Percentiles rank a stretch among this genome's conserved stretches.
Conservation (phyloP, 2,888 invertebrate species). For the Perizoma affinitatum region DNA sequence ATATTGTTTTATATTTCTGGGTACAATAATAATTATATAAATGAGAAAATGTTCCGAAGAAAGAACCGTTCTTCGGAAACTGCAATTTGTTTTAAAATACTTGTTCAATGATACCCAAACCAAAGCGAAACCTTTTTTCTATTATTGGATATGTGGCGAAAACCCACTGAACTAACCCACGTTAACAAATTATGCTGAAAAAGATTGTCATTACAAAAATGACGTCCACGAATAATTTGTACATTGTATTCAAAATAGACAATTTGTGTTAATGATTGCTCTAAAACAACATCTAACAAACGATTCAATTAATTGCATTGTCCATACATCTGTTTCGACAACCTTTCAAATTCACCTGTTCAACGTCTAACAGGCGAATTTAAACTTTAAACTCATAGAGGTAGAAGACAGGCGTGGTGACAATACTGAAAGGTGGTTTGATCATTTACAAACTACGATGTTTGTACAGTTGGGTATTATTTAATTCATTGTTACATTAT, state of each 20-base stretch:
- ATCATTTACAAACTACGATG: slow-evolving; percentile 41
- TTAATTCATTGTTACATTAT: slow-evolving; percentile 50
- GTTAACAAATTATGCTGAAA: too few relatives aligned
- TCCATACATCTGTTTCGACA: slow-evolving; percentile 45
- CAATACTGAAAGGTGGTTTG: slow-evolving; percentile 5
- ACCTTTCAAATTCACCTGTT: slow-evolving; percentile 18
- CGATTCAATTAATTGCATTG: slow-evolving; percentile 63
- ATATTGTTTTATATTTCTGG: too few relatives aligned
- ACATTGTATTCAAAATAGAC: slow-evolving; percentile 55
- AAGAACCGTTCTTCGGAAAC: too few relatives aligned
- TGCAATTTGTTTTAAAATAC: too few relatives aligned
- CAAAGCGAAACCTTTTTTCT: too few relatives aligned
- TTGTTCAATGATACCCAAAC: too few relatives aligned
- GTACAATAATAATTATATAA: too few relatives aligned
- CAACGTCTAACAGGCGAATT: slow-evolving; percentile 25
- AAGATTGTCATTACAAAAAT: slow-evolving; percentile 24
- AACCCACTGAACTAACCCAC: too few relatives aligned
- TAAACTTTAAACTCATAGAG: background rate
- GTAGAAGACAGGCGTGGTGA: slow-evolving; percentile 18
- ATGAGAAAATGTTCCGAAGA: too few relatives aligned
- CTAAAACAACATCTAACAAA: slow-evolving; percentile 52
- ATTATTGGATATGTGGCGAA: too few relatives aligned
- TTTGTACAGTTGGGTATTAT: slow-evolving; percentile 62
- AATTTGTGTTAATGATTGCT: slow-evolving; percentile 48
- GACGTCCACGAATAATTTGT: slow-evolving; percentile 52